These are phyloP conservation scores for Neomonachus schauinslandi DNA, from an alignment of 2,113 vertebrate genomes.

Conservation along the genomic window DNA sequence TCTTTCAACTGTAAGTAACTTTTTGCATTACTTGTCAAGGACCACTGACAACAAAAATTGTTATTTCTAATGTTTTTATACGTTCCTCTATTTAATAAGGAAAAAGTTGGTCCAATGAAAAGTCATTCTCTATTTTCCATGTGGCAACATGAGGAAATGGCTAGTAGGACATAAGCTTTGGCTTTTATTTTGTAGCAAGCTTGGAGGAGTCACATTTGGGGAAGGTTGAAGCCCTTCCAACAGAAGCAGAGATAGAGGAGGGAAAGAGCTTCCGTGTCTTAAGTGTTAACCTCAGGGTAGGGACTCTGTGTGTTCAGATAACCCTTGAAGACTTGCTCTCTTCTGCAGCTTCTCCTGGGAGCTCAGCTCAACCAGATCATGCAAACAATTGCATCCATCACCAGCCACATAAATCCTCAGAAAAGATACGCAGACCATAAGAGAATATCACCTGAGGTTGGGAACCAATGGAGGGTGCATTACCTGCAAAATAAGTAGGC, in stretches of 20 bases:
- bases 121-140: neutral
- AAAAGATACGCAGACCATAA: neutral
- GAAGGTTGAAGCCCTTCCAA: neutral
- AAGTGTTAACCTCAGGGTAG: neutral
- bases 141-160: neutral
- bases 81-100: neutral
- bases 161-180: conserved; percentile 23
- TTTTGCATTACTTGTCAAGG: conserved; percentile 39
- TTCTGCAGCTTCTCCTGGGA: neutral
- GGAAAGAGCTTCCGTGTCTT: neutral
- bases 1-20: neutral
- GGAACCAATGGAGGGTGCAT: neutral
- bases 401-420: neutral
- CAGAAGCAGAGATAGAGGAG: neutral
- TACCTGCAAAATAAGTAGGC: conserved; percentile 39
- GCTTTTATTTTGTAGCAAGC: neutral
- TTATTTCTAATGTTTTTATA: neutral
- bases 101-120: neutral
- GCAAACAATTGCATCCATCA: neutral
- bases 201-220: neutral
- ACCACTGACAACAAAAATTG: neutral
- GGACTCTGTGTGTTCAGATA: neutral
- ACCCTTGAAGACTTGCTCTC: neutral
- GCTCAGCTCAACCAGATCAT: neutral
- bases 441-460: neutral